phyloP scores from a whole-genome alignment of 2,113 vertebrate genomes.

The Thalassarche chlororhynchos region DNA sequence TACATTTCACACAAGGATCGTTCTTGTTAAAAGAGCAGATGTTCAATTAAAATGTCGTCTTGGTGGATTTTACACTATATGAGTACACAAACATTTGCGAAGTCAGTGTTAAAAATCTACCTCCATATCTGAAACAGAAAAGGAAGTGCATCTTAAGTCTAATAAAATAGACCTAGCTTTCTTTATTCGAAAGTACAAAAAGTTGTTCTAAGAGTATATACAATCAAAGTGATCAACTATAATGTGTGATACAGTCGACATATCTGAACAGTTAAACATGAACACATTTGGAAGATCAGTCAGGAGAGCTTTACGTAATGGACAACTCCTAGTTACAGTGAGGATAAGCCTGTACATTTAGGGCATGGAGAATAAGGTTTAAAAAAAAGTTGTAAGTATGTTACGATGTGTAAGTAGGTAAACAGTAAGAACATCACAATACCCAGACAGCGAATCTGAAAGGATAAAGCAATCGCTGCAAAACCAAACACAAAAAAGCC shows the following conservation, averaged over 20 bases:
- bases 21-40: not conserved
- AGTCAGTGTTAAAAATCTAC: not conserved
- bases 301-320: not conserved
- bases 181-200: not conserved
- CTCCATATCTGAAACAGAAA: not conserved
- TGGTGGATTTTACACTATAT: not conserved
- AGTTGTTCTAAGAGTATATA: not conserved
- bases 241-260: not conserved
- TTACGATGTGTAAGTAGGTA: not conserved
- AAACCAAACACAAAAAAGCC: not conserved
- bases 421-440: not conserved
- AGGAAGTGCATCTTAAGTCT: not conserved
- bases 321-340: not conserved
- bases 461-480: not conserved
- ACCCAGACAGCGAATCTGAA: not conserved
- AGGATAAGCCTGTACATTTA: not conserved
- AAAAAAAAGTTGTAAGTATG: not conserved
- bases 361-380: not conserved
- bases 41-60: not conserved
- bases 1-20: not conserved
- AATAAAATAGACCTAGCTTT: not conserved
- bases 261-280: not conserved
- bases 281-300: not conserved
- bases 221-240: not conserved
- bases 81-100: not conserved